phyloP scores from a whole-genome alignment of 1,140 invertebrate species.

The Drosophila mauritiana region DNA sequence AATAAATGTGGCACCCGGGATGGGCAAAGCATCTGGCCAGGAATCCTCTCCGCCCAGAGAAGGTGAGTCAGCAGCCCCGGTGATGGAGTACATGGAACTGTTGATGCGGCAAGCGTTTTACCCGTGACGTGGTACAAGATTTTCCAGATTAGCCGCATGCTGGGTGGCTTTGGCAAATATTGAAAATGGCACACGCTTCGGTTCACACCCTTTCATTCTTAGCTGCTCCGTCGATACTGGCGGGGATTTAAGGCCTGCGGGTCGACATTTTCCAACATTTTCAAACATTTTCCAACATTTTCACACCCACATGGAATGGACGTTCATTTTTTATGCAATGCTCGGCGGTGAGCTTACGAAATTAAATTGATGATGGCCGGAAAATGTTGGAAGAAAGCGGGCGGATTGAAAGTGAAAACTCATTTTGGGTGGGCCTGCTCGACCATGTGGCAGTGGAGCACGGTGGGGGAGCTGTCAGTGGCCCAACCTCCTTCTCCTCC shows the following conservation, averaged over 20 bases:
- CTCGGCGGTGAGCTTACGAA: constrained; percentile 69
- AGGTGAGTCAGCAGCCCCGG: constrained; percentile 65
- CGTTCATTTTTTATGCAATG: constrained; percentile 74
- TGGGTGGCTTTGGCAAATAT: constrained; percentile 62
- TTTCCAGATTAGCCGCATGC: constrained; percentile 77
- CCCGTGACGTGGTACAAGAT: constrained; percentile 70
- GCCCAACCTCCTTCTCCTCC: constrained; percentile 9
- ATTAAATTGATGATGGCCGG: constrained; percentile 77
- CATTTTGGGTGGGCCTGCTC: constrained; percentile 31
- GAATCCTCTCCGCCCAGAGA: background rate
- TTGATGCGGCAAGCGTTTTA: constrained; percentile 67
- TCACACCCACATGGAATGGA: constrained; percentile 69
- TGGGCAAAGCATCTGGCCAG: background rate
- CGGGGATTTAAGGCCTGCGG: constrained; percentile 44
- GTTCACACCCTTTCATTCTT: constrained; percentile 71
- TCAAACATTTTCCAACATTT: constrained; percentile 41
- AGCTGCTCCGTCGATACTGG: constrained; percentile 1
- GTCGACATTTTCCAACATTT: constrained; percentile 42
- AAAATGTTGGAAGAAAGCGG: constrained; percentile 19
- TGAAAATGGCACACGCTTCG: constrained; percentile 71
- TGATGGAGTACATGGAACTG: constrained; percentile 42
- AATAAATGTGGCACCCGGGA: constrained; percentile 31
- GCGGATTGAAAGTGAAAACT: constrained; percentile 58
- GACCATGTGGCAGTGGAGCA: constrained; percentile 47
- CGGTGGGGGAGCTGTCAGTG: constrained; percentile 19